Evolutionary conservation across 2,888 invertebrate species (phyloP), one percentile per base, ranked within the genome.

Genomic region (Hemicrepidius hirtus): DNA sequence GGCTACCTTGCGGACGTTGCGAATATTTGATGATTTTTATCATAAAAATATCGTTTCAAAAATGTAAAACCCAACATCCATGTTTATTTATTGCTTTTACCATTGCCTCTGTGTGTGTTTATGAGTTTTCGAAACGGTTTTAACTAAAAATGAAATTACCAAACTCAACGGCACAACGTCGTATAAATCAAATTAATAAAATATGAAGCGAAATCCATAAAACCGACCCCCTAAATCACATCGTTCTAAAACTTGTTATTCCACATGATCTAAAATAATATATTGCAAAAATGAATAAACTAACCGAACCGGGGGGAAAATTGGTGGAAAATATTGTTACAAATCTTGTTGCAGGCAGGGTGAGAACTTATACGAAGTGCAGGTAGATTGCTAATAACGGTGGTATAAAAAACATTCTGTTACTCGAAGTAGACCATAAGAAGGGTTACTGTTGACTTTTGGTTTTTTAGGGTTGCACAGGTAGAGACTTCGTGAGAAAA

Each of bases 321-420:
- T 83, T 81, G 82, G 81, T 83, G 83, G 83, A 84, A 84, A 84
- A 84, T 84, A 81, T 80, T 81, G 83, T 84, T 83, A 82, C 77
- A 35, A 46, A 44, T 57, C 41, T 41, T 7, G 16, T 18, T 68
- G n/a, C 20, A 32, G n/a, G 16, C n/a, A 49, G 72, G 74, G 74
- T 74, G 73, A 73, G 63, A 65, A 66, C 35, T 65, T 59, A 16
- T 41, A 24, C 28, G 37, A 50, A 50, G 32, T 55, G 10, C 60
- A 46, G 41, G 65, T 60, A 59, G 20, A 37, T 13, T 53, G 57
- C 53, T 55, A 63, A 44, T 63, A 64, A 62, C 37, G 55, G 40
- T 40, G 44, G 20, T n/a, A 32, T 46, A 57, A 49, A 20, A 41
- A 28, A 50, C 13, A 41, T 5, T n/a, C n/a, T 44, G 28, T 20